phyloP scores from a whole-genome alignment of 1,140 invertebrate species.

The Ephestia elutella region DNA sequence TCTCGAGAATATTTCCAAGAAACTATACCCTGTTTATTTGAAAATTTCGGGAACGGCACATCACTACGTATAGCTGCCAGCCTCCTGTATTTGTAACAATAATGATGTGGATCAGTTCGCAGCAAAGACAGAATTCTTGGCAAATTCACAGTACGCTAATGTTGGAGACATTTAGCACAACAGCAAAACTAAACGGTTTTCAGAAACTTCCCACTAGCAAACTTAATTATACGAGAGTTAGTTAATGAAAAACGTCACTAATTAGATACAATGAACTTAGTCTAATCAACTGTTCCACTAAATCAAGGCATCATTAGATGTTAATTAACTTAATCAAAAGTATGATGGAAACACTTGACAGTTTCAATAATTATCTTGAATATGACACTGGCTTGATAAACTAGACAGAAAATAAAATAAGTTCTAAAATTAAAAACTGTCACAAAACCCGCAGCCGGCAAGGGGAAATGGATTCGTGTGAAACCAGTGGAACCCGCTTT shows the following conservation, averaged over 20 bases:
- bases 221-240: neutral
- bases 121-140: neutral
- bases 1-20: too few species aligned
- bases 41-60: too few species aligned
- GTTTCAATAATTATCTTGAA: too few species aligned
- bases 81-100: too few species aligned
- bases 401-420: neutral
- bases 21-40: too few species aligned
- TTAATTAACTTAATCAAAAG: too few species aligned
- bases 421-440: slow-evolving; percentile 16
- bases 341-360: too few species aligned
- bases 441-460: slow-evolving; percentile 12
- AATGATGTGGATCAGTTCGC: too few species aligned
- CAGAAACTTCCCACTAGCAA: neutral
- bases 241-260: neutral
- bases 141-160: neutral
- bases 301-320: neutral
- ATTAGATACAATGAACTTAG: neutral
- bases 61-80: too few species aligned
- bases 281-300: neutral
- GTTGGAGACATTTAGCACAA: neutral
- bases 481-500: slow-evolving; percentile 21
- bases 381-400: too few species aligned
- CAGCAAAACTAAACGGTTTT: neutral
- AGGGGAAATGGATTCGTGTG: slow-evolving; percentile 28